Evolutionary conservation across 2,797 vertebrate species (phyloP).

Genomic region (Harpagifer antarcticus): DNA sequence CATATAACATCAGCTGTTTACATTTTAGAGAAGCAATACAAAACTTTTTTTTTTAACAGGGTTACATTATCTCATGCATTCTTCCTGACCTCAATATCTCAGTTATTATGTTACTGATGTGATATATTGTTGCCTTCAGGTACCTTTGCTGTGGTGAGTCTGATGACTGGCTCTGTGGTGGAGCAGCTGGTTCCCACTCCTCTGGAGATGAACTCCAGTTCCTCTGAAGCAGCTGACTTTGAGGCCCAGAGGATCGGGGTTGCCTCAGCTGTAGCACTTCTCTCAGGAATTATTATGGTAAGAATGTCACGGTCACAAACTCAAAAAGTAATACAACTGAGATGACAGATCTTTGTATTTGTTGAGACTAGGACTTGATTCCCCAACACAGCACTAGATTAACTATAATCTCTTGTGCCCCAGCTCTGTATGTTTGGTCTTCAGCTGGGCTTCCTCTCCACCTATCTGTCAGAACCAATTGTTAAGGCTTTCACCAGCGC

Average conservation of each 20-base stretch:
- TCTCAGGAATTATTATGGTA: conserved; percentile 92
- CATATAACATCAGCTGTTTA: not conserved
- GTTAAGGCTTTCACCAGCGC: conserved; percentile 95
- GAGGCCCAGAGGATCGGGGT: conserved; percentile 90
- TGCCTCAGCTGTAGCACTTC: conserved; percentile 90
- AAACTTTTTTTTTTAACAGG: not conserved
- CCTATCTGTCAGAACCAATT: conserved; percentile 93
- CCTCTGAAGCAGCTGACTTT: conserved; percentile 80
- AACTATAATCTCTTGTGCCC: conserved; percentile 20
- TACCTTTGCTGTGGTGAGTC: conserved; percentile 93
- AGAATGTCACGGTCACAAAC: not conserved
- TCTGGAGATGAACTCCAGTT: conserved; percentile 85
- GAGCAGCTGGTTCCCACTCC: conserved; percentile 89
- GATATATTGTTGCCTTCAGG: conserved; percentile 81
- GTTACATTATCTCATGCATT: not conserved
- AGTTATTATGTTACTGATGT: conserved; percentile 21
- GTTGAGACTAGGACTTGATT: not conserved
- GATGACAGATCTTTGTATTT: not conserved
- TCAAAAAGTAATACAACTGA: not conserved
- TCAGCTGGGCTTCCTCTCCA: conserved; percentile 93
- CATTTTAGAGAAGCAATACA: not conserved
- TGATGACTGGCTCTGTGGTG: conserved; percentile 94
- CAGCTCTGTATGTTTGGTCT: conserved; percentile 93
- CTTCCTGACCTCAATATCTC: not conserved
- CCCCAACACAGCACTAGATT: not conserved